These are phyloP conservation scores for Noctilio leporinus DNA, from an alignment of 2,113 vertebrate species.

Conservation along the genomic window DNA sequence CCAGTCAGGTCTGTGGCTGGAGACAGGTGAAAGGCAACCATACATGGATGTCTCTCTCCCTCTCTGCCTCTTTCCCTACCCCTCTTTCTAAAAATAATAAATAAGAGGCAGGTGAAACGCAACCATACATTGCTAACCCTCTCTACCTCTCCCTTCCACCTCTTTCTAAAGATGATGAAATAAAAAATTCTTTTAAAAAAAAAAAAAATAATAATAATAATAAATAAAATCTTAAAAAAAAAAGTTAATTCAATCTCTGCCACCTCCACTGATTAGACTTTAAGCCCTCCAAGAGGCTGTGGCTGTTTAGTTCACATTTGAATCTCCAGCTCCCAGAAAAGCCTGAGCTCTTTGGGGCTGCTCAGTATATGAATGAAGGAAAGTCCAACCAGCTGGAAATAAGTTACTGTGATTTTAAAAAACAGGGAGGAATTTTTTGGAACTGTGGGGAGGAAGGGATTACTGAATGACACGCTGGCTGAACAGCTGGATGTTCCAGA, in stretches of 20 bases:
- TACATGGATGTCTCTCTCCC: too few species aligned
- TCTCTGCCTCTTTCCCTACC: too few species aligned
- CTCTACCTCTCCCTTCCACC: too few species aligned
- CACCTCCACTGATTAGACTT: background rate
- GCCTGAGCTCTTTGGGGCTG: background rate
- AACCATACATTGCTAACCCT: too few species aligned
- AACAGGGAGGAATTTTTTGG: constrained; percentile 7
- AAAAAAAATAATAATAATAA: too few species aligned
- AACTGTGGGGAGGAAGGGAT: background rate
- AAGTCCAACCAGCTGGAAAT: background rate
- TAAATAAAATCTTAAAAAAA: too few species aligned
- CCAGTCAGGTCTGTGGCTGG: too few species aligned
- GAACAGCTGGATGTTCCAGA: background rate
- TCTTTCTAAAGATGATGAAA: too few species aligned
- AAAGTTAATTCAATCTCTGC: background rate
- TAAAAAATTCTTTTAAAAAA: too few species aligned
- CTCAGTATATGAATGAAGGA: background rate
- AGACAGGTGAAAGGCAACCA: too few species aligned
- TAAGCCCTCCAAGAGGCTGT: background rate
- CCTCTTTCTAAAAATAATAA: too few species aligned
- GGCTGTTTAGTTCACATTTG: background rate
- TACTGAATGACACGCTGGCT: background rate
- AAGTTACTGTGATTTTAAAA: constrained; percentile 60
- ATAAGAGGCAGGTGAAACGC: too few species aligned
- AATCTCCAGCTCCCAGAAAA: background rate